Conservation (phyloP, 2,797 vertebrate species). For the Enteromius mattozi region DNA sequence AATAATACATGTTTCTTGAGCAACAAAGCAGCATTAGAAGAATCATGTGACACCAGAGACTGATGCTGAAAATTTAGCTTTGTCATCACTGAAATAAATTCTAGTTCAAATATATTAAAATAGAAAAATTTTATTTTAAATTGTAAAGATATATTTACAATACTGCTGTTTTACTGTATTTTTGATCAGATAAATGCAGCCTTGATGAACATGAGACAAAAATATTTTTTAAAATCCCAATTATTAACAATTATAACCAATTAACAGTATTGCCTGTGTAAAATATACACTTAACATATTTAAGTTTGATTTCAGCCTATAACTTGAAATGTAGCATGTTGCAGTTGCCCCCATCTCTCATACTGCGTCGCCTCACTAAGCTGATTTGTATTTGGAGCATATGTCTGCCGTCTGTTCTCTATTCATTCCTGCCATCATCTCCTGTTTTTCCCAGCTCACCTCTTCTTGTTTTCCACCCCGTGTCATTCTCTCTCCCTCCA, state of each 20-base stretch:
- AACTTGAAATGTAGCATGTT: conserved; percentile 1
- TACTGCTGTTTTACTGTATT: not conserved
- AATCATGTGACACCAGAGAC: not conserved
- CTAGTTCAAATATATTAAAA: not conserved
- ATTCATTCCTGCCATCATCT: conserved; percentile 20
- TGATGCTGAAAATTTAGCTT: not conserved
- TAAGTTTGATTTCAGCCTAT: not conserved
- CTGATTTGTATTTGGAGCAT: conserved; percentile 72
- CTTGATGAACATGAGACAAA: not conserved
- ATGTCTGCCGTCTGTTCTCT: conserved; percentile 63
- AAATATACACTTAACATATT: not conserved
- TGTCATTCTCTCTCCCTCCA: conserved; percentile 3
- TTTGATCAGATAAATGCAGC: not conserved
- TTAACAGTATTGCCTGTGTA: too few species aligned
- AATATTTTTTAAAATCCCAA: not conserved
- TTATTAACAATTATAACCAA: too few species aligned
- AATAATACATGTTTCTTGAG: not conserved
- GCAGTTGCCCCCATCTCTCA: not conserved
- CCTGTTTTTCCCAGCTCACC: conserved; percentile 19
- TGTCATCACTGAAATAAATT: not conserved
- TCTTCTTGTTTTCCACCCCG: conserved; percentile 19
- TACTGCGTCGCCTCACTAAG: conserved; percentile 52
- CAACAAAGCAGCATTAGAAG: not conserved
- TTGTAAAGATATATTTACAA: not conserved
- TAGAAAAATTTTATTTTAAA: conserved; percentile 4